Evolutionary conservation across 2,888 invertebrate species (phyloP).

Genomic region (Serrognathus titanus): DNA sequence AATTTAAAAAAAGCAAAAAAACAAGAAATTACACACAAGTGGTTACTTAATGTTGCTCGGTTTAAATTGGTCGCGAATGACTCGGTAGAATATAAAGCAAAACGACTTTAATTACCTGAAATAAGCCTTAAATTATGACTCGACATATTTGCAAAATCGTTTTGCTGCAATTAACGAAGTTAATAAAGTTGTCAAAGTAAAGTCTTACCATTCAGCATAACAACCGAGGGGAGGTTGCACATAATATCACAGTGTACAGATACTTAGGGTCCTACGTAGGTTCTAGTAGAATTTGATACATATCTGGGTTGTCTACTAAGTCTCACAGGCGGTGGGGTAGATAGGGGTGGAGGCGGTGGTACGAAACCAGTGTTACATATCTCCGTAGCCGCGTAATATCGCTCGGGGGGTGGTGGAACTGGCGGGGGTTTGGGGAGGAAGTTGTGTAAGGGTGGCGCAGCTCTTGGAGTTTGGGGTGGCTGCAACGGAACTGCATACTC

Average conservation of each 20-base stretch:
- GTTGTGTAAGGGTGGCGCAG: constrained; percentile 54
- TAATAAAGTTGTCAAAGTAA: background rate
- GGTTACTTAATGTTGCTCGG: no score
- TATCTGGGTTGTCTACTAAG: constrained; percentile 49
- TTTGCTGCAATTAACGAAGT: no score
- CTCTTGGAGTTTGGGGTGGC: constrained; percentile 49
- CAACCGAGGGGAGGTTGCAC: constrained; percentile 11
- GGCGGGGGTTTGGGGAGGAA: constrained; percentile 61
- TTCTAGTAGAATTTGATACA: constrained; percentile 37
- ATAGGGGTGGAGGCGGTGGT: constrained; percentile 45
- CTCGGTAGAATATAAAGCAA: no score
- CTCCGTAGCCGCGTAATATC: constrained; percentile 70
- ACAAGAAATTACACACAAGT: no score
- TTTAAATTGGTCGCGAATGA: no score
- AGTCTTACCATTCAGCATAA: constrained; percentile 17
- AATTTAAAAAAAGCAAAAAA: no score
- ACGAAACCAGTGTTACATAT: constrained; percentile 54
- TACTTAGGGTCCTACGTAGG: constrained; percentile 45
- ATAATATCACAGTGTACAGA: constrained; percentile 39
- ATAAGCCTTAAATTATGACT: no score
- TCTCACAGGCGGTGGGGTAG: constrained; percentile 47
- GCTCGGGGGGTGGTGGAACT: constrained; percentile 65
- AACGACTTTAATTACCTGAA: no score
- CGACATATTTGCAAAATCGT: no score
- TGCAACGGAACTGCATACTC: constrained; percentile 65